phyloP scores from a whole-genome alignment of 2,888 invertebrate genomes.

The Sinopyrophorus schimmeli region DNA sequence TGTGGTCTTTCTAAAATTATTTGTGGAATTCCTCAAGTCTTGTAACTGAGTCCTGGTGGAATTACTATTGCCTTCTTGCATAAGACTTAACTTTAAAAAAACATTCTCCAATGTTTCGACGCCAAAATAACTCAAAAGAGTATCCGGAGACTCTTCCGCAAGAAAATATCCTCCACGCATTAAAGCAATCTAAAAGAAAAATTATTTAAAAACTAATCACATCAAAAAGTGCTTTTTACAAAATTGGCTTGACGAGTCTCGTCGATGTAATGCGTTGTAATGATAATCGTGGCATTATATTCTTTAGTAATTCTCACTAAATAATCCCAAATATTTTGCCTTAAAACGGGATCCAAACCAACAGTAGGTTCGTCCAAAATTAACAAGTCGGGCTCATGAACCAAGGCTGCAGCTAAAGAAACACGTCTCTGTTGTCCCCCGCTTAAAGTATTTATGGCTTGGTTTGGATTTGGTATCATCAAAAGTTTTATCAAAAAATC shows the following conservation, averaged over 20 bases:
- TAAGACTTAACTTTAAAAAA: conserved; percentile 76
- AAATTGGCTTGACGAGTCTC: conserved; percentile 82
- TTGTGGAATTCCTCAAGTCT: conserved; percentile 66
- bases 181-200: conserved; percentile 69
- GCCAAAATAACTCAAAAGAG: conserved; percentile 70
- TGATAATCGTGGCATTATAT: conserved; percentile 81
- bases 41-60: conserved; percentile 79
- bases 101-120: conserved; percentile 78
- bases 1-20: conserved; percentile 66
- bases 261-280: conserved; percentile 87
- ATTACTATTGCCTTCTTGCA: conserved; percentile 81
- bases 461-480: conserved; percentile 44
- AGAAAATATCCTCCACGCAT: conserved; percentile 82
- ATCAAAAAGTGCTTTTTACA: too few species aligned
- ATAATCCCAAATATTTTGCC: conserved; percentile 86
- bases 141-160: conserved; percentile 79
- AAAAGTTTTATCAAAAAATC: conserved; percentile 28
- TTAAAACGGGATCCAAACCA: conserved; percentile 86
- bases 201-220: too few species aligned
- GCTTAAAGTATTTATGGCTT: conserved; percentile 72
- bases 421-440: conserved; percentile 90
- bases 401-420: conserved; percentile 83
- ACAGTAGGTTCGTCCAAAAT: conserved; percentile 94
- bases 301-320: conserved; percentile 76
- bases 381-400: conserved; percentile 86